Evolutionary conservation across 2,113 vertebrate species (phyloP).

Genomic region (Phyllopteryx taeniolatus): DNA sequence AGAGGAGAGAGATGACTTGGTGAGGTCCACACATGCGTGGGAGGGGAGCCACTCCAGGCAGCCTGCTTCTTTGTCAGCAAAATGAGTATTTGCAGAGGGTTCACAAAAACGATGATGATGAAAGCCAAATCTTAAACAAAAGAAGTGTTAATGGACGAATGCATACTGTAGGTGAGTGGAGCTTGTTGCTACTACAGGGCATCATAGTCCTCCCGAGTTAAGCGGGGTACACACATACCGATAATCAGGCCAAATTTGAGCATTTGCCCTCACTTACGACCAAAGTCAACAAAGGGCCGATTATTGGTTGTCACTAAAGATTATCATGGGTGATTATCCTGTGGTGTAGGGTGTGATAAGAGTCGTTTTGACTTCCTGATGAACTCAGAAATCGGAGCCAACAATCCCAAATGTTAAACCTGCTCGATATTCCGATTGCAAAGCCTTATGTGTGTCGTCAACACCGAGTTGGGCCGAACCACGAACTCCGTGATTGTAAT

Average conservation of each 20-base stretch:
- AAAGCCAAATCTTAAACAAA: neutral
- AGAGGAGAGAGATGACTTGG: constrained; percentile 32
- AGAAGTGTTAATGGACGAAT: neutral
- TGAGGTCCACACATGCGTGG: constrained; percentile 19
- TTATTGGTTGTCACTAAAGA: no score
- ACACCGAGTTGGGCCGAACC: no score
- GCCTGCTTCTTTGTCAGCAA: neutral
- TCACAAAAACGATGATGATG: neutral
- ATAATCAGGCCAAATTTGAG: neutral
- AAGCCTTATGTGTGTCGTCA: no score
- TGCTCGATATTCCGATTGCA: no score
- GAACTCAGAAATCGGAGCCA: no score
- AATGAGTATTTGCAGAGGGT: neutral
- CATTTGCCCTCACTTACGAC: neutral
- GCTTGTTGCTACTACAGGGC: neutral
- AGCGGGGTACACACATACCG: neutral
- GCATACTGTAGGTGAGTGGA: neutral
- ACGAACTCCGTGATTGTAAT: no score
- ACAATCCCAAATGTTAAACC: no score
- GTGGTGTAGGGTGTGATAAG: no score
- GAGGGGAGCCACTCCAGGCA: neutral
- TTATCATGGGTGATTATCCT: no score
- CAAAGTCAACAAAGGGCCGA: neutral
- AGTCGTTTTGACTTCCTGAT: no score
- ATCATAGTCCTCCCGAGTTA: neutral